phyloP scores from a whole-genome alignment of 2,113 vertebrate genomes.

The Pluvialis apricaria region DNA sequence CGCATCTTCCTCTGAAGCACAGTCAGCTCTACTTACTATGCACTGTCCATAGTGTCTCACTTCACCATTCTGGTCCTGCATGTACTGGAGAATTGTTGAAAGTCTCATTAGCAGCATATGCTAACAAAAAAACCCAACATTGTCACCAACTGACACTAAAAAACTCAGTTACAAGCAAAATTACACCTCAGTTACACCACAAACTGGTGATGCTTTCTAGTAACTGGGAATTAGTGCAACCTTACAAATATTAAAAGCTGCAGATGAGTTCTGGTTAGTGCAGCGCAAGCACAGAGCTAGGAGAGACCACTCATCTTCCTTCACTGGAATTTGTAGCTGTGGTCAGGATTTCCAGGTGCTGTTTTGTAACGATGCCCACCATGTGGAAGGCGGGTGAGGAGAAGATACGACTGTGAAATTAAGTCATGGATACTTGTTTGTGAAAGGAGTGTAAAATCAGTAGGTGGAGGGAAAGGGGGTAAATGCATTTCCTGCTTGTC shows the following conservation, averaged over 20 bases:
- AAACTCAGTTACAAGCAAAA: neutral
- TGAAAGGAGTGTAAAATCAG: neutral
- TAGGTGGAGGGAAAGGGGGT: neutral
- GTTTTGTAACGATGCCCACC: rapidly evolving
- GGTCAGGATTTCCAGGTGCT: neutral
- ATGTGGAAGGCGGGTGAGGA: neutral
- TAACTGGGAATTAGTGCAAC: neutral
- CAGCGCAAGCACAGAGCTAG: neutral
- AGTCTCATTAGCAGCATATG: neutral
- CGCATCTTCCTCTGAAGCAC: neutral
- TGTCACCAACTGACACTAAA: neutral
- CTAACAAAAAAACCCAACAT: neutral
- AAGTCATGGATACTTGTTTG: neutral
- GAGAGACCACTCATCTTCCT: neutral
- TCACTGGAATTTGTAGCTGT: neutral
- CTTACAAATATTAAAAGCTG: neutral
- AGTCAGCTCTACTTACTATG: neutral
- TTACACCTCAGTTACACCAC: neutral
- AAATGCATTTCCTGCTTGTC: neutral
- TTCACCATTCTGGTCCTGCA: neutral
- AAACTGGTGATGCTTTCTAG: neutral
- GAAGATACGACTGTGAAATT: neutral
- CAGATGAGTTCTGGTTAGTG: neutral
- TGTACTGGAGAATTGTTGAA: neutral
- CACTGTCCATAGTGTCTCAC: neutral